A percentile compares a stretch with the other conserved stretches of the same genome.
Conservation (phyloP, 2,888 invertebrate genomes). For the Synanthedon tipuliformis region DNA sequence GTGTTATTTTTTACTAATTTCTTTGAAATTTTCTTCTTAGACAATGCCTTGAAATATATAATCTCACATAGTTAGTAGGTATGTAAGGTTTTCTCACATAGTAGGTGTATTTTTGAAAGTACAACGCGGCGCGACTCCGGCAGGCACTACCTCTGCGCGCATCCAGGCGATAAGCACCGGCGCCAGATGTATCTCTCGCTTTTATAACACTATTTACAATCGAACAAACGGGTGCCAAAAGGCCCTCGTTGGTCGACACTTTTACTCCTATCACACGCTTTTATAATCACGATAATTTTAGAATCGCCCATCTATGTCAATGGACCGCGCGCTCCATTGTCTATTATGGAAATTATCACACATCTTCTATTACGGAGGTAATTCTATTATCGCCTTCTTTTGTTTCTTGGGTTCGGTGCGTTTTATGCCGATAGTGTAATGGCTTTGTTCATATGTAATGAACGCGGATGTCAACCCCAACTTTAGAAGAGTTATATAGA, state of each 20-base stretch:
- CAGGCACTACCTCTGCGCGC: slow-evolving; percentile 6
- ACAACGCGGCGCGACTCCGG: slow-evolving; percentile 4
- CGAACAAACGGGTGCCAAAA: slow-evolving; percentile 62
- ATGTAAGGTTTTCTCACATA: too few relatives aligned
- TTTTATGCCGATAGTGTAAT: slow-evolving; percentile 1
- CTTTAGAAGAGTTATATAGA: too few relatives aligned
- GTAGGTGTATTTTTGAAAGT: too few relatives aligned
- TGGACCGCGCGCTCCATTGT: slow-evolving; percentile 11
- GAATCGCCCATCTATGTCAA: slow-evolving; percentile 3
- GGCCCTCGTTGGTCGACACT: slow-evolving; percentile 54
- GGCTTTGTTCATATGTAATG: neutral
- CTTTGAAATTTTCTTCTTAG: too few relatives aligned
- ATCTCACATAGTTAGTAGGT: too few relatives aligned
- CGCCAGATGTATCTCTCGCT: slow-evolving; percentile 41
- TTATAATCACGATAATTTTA: slow-evolving; percentile 51
- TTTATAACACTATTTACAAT: slow-evolving; percentile 26
- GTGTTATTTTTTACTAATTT: too few relatives aligned
- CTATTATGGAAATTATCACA: slow-evolving; percentile 7
- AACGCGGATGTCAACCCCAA: too few relatives aligned
- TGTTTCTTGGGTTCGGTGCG: slow-evolving; percentile 23
- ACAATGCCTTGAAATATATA: too few relatives aligned
- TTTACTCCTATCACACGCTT: slow-evolving; percentile 48
- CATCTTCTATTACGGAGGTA: slow-evolving; percentile 17
- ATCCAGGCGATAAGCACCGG: slow-evolving; percentile 27
- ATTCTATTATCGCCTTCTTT: slow-evolving; percentile 53